phyloP scores from a whole-genome alignment of 2,888 invertebrate genomes.

The Hirtodrosophila trivittata region DNA sequence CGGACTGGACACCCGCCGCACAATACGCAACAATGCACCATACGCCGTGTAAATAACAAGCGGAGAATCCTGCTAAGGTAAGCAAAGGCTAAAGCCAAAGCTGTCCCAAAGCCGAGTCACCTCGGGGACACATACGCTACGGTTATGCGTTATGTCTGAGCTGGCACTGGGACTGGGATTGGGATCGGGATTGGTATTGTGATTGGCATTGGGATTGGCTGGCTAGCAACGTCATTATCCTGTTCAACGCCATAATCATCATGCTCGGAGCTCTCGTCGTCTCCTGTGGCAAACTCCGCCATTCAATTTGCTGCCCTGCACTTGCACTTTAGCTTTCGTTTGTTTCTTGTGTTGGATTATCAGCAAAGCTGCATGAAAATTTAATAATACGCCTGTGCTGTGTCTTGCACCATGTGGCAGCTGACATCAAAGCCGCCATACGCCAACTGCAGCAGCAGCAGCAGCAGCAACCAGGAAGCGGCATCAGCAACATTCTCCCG shows the following conservation, averaged over 20 bases:
- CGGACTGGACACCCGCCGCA: conserved; percentile 22
- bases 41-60: conserved; percentile 55
- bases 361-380: conserved; percentile 76
- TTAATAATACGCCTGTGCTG: conserved; percentile 65
- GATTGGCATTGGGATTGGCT: conserved; percentile 17
- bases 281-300: conserved; percentile 36
- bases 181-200: not conserved
- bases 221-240: conserved; percentile 1
- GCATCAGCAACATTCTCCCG: conserved; percentile 6
- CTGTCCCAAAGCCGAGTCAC: conserved; percentile 19
- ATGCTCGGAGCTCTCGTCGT: conserved; percentile 6
- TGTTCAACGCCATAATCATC: conserved; percentile 12
- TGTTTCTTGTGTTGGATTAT: conserved; percentile 59
- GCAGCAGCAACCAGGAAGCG: not conserved
- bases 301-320: conserved; percentile 53
- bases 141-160: conserved; percentile 29
- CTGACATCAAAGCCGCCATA: conserved; percentile 8
- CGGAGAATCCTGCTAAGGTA: conserved; percentile 37
- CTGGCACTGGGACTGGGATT: not conserved
- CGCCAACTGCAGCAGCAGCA: conserved; percentile 8
- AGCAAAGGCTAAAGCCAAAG: conserved; percentile 33
- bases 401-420: conserved; percentile 29
- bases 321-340: conserved; percentile 43
- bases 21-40: too few relatives aligned
- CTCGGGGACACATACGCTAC: conserved; percentile 48